These are phyloP conservation scores for Rotaria sp. DNA, from an alignment of 2,888 invertebrate genomes.

Conservation along the genomic window DNA sequence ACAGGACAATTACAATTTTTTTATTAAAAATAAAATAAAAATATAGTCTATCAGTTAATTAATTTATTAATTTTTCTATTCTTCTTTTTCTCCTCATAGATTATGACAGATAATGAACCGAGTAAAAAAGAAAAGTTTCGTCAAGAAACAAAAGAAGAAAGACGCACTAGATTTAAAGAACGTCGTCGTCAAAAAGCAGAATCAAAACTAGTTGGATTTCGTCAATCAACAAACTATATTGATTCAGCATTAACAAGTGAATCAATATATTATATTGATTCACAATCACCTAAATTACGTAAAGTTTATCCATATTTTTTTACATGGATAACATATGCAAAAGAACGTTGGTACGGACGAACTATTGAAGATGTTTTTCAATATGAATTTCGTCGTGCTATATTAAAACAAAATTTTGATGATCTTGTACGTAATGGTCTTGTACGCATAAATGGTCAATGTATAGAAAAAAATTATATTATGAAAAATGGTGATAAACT, in stretches of 20 bases:
- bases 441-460: constrained; percentile 75
- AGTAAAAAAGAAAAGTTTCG: not conserved
- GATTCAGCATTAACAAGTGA: constrained; percentile 56
- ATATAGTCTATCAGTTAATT: no score
- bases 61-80: no score
- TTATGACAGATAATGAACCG: not conserved
- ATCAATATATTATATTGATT: constrained; percentile 82
- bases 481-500: constrained; percentile 84
- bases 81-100: not conserved
- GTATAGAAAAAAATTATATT: constrained; percentile 77
- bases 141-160: constrained; percentile 33
- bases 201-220: constrained; percentile 37
- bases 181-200: constrained; percentile 33
- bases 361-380: constrained; percentile 84
- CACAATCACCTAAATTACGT: constrained; percentile 69
- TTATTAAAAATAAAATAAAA: not conserved
- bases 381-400: constrained; percentile 73
- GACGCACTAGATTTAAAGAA: constrained; percentile 29
- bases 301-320: constrained; percentile 96
- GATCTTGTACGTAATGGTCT: constrained; percentile 71
- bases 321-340: constrained; percentile 88
- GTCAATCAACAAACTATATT: constrained; percentile 10
- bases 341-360: constrained; percentile 83
- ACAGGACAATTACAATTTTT: not conserved
- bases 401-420: constrained; percentile 44